A percentile compares a stretch with the other conserved stretches of the same genome.
phyloP scores from a whole-genome alignment of 2,888 invertebrate genomes.

The Oeneis ivallda region DNA sequence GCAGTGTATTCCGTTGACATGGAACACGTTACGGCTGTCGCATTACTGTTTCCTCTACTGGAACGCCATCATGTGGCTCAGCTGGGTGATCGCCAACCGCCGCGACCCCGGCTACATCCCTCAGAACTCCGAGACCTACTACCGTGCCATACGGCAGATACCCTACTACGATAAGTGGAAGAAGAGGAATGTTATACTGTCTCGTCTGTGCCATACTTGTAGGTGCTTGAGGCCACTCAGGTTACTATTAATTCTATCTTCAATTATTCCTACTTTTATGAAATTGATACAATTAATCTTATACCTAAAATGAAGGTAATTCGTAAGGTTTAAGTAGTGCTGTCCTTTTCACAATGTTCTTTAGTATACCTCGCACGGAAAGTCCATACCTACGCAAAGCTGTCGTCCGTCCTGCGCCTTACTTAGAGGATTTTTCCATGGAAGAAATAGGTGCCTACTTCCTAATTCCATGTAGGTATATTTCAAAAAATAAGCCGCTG shows the following conservation, averaged over 20 bases:
- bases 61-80: constrained; percentile 96
- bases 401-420: too few relatives aligned
- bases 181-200: constrained; percentile 90
- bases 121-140: constrained; percentile 94
- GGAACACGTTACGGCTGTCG: constrained; percentile 92
- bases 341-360: too few relatives aligned
- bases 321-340: too few relatives aligned
- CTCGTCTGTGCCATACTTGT: constrained; percentile 94
- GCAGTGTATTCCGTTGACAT: constrained; percentile 93
- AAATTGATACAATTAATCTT: too few relatives aligned
- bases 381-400: too few relatives aligned
- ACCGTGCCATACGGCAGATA: constrained; percentile 94
- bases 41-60: constrained; percentile 95
- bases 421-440: too few relatives aligned
- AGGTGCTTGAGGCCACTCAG: constrained; percentile 92
- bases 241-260: constrained; percentile 38
- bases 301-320: too few relatives aligned
- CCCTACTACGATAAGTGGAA: constrained; percentile 97
- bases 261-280: too few relatives aligned
- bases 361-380: too few relatives aligned
- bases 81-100: constrained; percentile 94
- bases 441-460: too few relatives aligned
- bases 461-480: too few relatives aligned
- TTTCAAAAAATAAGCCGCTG: too few relatives aligned
- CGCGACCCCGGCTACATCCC: constrained; percentile 95